A percentile compares a stretch with the other conserved stretches of the same genome.
Evolutionary conservation across 2,888 invertebrate genomes (phyloP).

Genomic region (Parnassius orleans): DNA sequence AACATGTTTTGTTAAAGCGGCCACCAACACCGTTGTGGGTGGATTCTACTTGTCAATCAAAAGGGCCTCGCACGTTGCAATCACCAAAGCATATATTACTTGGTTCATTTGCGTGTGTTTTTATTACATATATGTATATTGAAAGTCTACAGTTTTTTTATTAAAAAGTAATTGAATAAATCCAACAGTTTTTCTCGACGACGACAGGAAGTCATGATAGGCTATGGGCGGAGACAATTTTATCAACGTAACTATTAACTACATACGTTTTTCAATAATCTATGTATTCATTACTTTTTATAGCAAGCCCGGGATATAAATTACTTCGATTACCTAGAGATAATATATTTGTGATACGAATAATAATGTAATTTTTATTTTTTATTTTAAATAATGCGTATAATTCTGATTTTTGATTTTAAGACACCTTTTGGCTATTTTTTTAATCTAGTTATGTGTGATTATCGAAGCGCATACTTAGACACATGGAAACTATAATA

Average conservation of each 20-base stretch:
- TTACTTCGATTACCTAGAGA: too few relatives aligned
- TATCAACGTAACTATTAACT: background rate
- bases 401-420: too few relatives aligned
- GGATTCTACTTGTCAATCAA: conserved; percentile 67
- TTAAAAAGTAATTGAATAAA: conserved; percentile 24
- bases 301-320: background rate
- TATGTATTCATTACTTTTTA: background rate
- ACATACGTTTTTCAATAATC: background rate
- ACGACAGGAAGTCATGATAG: conserved; percentile 19
- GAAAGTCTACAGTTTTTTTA: conserved; percentile 25
- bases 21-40: conserved; percentile 60
- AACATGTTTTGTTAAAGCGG: conserved; percentile 47
- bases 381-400: too few relatives aligned
- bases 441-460: too few relatives aligned
- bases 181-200: conserved; percentile 12
- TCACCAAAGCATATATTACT: conserved; percentile 44
- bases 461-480: too few relatives aligned
- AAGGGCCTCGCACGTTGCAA: conserved; percentile 42
- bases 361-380: too few relatives aligned
- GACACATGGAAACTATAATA: too few relatives aligned
- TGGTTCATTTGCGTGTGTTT: conserved; percentile 27
- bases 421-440: too few relatives aligned
- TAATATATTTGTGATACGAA: too few relatives aligned
- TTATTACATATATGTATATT: conserved; percentile 30
- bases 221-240: conserved; percentile 2